phyloP scores from a whole-genome alignment of 2,113 vertebrate species.

The Oryzias celebensis region DNA sequence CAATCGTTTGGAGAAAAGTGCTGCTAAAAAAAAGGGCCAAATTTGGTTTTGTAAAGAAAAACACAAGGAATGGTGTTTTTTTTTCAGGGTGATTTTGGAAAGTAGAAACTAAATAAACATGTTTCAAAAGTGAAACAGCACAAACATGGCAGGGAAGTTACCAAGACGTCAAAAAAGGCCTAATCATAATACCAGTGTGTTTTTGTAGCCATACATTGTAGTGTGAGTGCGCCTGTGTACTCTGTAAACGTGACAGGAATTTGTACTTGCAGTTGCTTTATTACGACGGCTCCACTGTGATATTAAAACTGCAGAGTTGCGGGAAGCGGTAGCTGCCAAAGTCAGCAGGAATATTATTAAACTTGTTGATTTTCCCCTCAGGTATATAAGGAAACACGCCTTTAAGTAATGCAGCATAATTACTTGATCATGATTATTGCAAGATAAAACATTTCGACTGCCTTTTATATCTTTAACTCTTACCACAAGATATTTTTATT shows the following conservation, averaged over 20 bases:
- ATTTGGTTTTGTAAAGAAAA: too few species aligned
- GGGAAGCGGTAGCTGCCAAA: slow-evolving; percentile 1
- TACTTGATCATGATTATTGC: slow-evolving; percentile 11
- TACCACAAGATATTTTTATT: slow-evolving; percentile 4
- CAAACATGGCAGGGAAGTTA: neutral
- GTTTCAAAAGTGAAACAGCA: too few species aligned
- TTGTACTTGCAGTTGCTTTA: slow-evolving; percentile 1
- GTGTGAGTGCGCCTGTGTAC: neutral
- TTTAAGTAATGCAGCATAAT: neutral
- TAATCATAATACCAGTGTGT: neutral
- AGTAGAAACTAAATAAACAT: too few species aligned
- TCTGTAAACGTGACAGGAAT: neutral
- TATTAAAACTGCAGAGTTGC: neutral
- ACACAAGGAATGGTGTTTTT: too few species aligned
- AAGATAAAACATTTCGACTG: slow-evolving; percentile 8
- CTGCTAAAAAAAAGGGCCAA: too few species aligned
- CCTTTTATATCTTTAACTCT: slow-evolving; percentile 13
- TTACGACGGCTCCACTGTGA: neutral
- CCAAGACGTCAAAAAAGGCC: neutral
- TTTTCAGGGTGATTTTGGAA: too few species aligned
- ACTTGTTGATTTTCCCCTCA: neutral
- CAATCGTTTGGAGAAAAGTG: too few species aligned
- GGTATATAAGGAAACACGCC: neutral
- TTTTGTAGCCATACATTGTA: too few species aligned
- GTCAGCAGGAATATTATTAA: slow-evolving; percentile 6